A percentile compares a stretch with the other conserved stretches of the same genome.
These are phyloP conservation scores for Falco novaeseelandiae DNA, from an alignment of 2,797 vertebrate species.

Conservation along the genomic window DNA sequence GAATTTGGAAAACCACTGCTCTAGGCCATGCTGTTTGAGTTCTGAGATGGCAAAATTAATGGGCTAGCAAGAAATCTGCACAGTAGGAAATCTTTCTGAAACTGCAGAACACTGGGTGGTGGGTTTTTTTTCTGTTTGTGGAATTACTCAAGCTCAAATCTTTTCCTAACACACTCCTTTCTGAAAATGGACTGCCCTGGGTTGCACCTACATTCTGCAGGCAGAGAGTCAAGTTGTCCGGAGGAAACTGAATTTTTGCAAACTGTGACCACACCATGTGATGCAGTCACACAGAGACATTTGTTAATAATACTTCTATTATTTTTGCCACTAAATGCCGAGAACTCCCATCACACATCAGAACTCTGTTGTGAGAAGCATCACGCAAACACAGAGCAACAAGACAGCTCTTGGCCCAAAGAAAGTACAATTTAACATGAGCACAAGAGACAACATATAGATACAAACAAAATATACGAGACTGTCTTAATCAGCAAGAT, in stretches of 20 bases:
- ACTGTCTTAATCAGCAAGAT: neutral
- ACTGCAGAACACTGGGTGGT: neutral
- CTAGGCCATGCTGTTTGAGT: conserved; percentile 39
- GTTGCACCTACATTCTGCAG: neutral
- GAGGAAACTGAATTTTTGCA: neutral
- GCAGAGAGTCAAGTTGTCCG: neutral
- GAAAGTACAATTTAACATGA: neutral
- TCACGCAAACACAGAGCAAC: neutral
- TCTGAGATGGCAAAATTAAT: conserved; percentile 43
- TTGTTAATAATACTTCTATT: neutral
- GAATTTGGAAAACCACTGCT: conserved; percentile 64
- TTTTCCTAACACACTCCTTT: conserved; percentile 4
- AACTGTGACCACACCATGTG: neutral
- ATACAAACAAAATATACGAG: neutral
- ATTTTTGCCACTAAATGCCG: neutral
- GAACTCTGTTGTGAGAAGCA: neutral
- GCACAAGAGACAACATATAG: neutral
- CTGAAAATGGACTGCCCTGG: neutral
- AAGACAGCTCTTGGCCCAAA: neutral
- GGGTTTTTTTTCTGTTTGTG: neutral
- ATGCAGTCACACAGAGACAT: neutral
- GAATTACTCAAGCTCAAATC: conserved; percentile 24
- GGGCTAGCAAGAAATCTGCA: conserved; percentile 43
- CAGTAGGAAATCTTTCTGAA: conserved; percentile 46
- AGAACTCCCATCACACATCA: neutral